Evolutionary conservation across 2,797 vertebrate genomes (phyloP).

Genomic region (Rhabdomys pumilio): DNA sequence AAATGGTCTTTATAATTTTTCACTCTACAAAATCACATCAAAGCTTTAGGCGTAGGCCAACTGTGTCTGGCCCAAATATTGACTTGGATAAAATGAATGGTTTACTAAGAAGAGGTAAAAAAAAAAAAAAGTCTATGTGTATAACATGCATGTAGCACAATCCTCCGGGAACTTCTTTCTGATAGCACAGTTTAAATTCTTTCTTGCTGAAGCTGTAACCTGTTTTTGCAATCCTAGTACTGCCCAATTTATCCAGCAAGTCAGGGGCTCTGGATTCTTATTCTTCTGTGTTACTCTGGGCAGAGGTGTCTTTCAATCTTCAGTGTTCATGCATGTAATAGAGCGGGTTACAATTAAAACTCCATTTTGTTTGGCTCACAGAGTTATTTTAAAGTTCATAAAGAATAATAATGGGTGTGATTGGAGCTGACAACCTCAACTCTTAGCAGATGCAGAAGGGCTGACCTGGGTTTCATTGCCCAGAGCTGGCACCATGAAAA

Average conservation of each 20-base stretch:
- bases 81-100: slow-evolving; percentile 36
- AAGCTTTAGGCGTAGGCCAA: slow-evolving; percentile 36
- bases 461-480: slow-evolving; percentile 25
- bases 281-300: slow-evolving; percentile 43
- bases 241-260: neutral
- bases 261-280: slow-evolving; percentile 51
- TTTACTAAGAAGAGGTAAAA: slow-evolving; percentile 61
- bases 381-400: slow-evolving; percentile 46
- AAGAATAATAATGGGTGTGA: slow-evolving; percentile 47
- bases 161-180: slow-evolving; percentile 55
- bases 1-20: too few species aligned
- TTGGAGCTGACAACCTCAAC: slow-evolving; percentile 34
- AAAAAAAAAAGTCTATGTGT: neutral
- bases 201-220: neutral
- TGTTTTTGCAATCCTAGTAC: slow-evolving; percentile 35
- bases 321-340: slow-evolving; percentile 5
- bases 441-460: slow-evolving; percentile 24
- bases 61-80: slow-evolving; percentile 55
- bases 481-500: slow-evolving; percentile 33
- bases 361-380: slow-evolving; percentile 1
- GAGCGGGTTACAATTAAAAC: slow-evolving; percentile 14
- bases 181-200: slow-evolving; percentile 60
- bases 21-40: neutral
- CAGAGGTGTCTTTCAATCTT: slow-evolving; percentile 58
- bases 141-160: neutral